Evolutionary conservation across 2,888 invertebrate genomes (phyloP).

Genomic region (Cecidostiba fungosa): DNA sequence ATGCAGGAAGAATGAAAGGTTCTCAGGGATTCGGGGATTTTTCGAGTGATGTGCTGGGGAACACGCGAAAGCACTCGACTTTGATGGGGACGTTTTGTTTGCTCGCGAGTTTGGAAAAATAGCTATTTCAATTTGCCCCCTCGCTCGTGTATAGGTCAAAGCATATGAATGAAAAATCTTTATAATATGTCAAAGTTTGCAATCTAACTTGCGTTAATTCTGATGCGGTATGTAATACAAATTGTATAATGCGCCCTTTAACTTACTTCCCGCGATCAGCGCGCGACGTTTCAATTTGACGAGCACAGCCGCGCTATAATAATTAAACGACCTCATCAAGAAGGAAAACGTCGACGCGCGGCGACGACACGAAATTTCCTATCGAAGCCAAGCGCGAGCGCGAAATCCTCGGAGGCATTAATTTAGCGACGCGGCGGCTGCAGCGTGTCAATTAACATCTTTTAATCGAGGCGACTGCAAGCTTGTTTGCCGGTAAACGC

Average conservation of each 20-base stretch:
- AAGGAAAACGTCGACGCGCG: neutral
- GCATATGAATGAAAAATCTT: too few species aligned
- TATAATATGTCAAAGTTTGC: too few species aligned
- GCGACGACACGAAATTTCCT: neutral
- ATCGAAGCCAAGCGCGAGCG: neutral
- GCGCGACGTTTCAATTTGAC: neutral
- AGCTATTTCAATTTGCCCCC: neutral
- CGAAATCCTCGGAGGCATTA: slow-evolving; percentile 56
- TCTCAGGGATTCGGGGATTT: slow-evolving; percentile 14
- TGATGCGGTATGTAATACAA: too few species aligned
- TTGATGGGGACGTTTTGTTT: slow-evolving; percentile 1
- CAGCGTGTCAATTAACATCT: slow-evolving; percentile 69
- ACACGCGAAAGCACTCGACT: slow-evolving; percentile 5
- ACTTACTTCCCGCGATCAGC: too few species aligned
- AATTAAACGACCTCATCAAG: slow-evolving; percentile 13
- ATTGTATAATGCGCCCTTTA: too few species aligned
- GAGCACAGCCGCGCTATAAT: neutral
- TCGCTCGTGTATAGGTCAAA: neutral
- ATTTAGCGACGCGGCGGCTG: slow-evolving; percentile 64
- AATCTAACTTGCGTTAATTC: too few species aligned
- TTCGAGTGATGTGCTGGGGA: neutral
- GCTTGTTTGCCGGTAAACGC: slow-evolving; percentile 69
- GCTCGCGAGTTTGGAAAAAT: neutral
- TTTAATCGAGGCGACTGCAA: slow-evolving; percentile 67
- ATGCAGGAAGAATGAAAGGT: slow-evolving; percentile 21